These are phyloP conservation scores for Plagodis dolabraria DNA, from an alignment of 2,888 invertebrate species.

Conservation along the genomic window DNA sequence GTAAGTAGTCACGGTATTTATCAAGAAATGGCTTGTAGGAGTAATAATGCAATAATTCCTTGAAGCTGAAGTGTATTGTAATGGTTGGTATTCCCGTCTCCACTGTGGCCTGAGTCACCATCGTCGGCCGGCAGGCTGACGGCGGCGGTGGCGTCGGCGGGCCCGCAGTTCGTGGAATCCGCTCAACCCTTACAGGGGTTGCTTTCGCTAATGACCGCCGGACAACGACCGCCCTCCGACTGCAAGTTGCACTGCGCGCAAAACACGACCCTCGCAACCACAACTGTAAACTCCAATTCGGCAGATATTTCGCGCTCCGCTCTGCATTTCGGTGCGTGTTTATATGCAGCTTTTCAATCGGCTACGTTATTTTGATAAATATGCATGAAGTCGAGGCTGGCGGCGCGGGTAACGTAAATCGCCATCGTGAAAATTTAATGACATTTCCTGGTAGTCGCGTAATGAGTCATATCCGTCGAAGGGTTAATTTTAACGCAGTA, in stretches of 20 bases:
- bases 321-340: slow-evolving; percentile 78
- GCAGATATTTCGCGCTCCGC: slow-evolving; percentile 53
- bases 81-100: slow-evolving; percentile 69
- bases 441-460: slow-evolving; percentile 79
- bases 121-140: slow-evolving; percentile 17
- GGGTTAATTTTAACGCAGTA: slow-evolving; percentile 79
- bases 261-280: slow-evolving; percentile 75
- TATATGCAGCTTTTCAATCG: slow-evolving; percentile 84
- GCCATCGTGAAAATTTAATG: slow-evolving; percentile 83
- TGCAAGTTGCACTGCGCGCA: slow-evolving; percentile 61
- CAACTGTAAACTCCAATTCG: slow-evolving; percentile 72
- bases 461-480: slow-evolving; percentile 82
- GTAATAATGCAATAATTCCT: slow-evolving; percentile 54
- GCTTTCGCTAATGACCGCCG: slow-evolving; percentile 76
- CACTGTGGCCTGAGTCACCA: slow-evolving; percentile 67
- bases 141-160: slow-evolving; percentile 10
- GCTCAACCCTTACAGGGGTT: slow-evolving; percentile 72
- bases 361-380: slow-evolving; percentile 84
- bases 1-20: slow-evolving; percentile 50
- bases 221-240: slow-evolving; percentile 68
- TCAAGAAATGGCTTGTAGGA: slow-evolving; percentile 48
- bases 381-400: slow-evolving; percentile 81
- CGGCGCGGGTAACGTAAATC: slow-evolving; percentile 77
- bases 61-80: slow-evolving; percentile 43
- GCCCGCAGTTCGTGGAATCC: slow-evolving; percentile 67